phyloP scores from a whole-genome alignment of 2,888 invertebrate genomes.

The Drosophila nigricruria region DNA sequence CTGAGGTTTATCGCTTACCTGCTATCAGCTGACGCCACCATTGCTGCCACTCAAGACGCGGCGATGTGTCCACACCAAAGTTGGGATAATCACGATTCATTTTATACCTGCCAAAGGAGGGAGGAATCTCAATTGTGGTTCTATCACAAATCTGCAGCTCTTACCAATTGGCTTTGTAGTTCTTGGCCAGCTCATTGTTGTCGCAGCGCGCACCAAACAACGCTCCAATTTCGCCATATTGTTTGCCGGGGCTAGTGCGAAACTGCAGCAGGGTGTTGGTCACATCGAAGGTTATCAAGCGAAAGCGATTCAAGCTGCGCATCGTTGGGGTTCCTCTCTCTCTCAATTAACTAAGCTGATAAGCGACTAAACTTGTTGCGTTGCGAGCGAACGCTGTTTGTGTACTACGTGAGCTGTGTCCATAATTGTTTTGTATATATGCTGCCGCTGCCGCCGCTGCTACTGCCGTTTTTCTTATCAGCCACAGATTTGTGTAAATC shows the following conservation, averaged over 20 bases:
- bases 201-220: conserved; percentile 89
- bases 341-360: conserved; percentile 16
- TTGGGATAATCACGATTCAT: conserved; percentile 91
- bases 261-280: conserved; percentile 94
- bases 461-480: conserved; percentile 44
- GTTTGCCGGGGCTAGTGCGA: conserved; percentile 89
- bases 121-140: neutral
- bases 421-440: conserved; percentile 63
- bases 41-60: conserved; percentile 90
- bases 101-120: conserved; percentile 73
- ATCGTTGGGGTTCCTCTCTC: conserved; percentile 47
- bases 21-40: conserved; percentile 91
- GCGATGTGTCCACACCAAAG: conserved; percentile 88
- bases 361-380: conserved; percentile 24
- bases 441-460: conserved; percentile 15
- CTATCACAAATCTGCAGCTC: neutral
- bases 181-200: conserved; percentile 87
- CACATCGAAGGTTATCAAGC: conserved; percentile 93
- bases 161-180: conserved; percentile 89
- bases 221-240: conserved; percentile 90
- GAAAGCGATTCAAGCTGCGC: conserved; percentile 82
- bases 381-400: conserved; percentile 48
- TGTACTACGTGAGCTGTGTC: conserved; percentile 62
- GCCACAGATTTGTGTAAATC: conserved; percentile 47
- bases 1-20: conserved; percentile 67